phyloP scores from a whole-genome alignment of 2,797 vertebrate genomes.

The Leucoraja ocellata region DNA sequence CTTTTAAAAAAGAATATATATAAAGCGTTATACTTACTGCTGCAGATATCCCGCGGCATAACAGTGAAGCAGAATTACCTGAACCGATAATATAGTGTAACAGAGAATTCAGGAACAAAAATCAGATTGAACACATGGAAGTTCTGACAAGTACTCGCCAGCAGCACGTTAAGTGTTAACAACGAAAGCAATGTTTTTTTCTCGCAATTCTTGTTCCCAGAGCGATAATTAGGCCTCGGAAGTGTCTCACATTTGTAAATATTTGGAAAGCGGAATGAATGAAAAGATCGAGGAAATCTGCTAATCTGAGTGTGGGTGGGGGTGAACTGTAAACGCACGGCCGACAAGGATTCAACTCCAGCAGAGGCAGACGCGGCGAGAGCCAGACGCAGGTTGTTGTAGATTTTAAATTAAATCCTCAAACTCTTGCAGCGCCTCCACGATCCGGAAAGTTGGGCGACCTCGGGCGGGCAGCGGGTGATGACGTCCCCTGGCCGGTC shows the following conservation, averaged over 20 bases:
- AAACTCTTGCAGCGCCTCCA: slow-evolving; percentile 31
- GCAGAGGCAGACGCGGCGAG: neutral
- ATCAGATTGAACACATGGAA: slow-evolving; percentile 11
- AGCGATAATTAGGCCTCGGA: slow-evolving; percentile 31
- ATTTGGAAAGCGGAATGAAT: slow-evolving; percentile 38
- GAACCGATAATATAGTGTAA: slow-evolving; percentile 10
- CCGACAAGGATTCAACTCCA: neutral
- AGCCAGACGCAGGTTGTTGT: neutral
- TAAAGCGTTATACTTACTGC: slow-evolving; percentile 11
- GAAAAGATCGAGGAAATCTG: slow-evolving; percentile 17
- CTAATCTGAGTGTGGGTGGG: neutral
- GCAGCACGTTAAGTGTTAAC: neutral
- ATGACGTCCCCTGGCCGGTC: neutral
- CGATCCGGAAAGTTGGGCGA: slow-evolving; percentile 25
- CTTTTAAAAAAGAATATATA: neutral
- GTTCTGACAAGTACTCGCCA: slow-evolving; percentile 20
- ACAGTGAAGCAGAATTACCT: slow-evolving; percentile 16
- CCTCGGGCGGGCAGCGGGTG: neutral
- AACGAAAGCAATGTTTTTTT: neutral
- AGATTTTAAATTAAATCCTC: slow-evolving; percentile 11
- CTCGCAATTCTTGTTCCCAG: neutral
- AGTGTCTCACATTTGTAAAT: slow-evolving; percentile 1
- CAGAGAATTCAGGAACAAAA: neutral
- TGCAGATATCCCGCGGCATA: slow-evolving; percentile 34
- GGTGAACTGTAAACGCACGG: neutral